Base-by-base conservation (phyloP, 2,797 vertebrate species). In the Austrolebias charrua region DNA sequence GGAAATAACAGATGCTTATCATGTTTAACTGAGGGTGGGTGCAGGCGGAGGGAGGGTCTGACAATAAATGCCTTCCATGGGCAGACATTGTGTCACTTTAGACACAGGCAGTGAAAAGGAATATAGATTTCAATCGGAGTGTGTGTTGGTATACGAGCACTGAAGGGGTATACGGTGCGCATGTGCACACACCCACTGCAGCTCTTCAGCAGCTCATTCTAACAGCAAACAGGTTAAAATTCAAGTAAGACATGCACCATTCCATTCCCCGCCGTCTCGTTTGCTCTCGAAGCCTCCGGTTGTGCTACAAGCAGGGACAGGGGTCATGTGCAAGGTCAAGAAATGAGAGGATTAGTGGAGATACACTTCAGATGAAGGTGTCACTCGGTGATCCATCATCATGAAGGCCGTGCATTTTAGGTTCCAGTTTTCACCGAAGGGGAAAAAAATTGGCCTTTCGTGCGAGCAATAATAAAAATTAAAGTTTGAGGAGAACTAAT, bases 1-100 rank as follows among this genome's bases (percentile, higher is more conserved):
- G 75, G 82, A 80, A 82, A 77, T 78, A 82, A 86, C 74, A 75
- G 89, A 84, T 82, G 87, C 86, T 91, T 92, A 89, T 90, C 74
- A 80, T 70, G 75, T 89, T 88, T 87, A 79, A 82, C 71, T 81
- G 82, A 73, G 65, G 69, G 62, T 61, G 40, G 79, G 18, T 38
- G 60, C 66, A 38, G 69, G 29, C 58, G 49, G 56, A 67, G 71
- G 6, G 64, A 45, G 74, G 74, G 76, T 66, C 57, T 48, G 69
- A 78, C 76, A 81, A 86, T 76, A 84, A 80, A 81, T 69, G 72
- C 74, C 69, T 61, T 82, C 55, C 84, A 79, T 48, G 65, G 73
- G 57, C 46, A 61, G 76, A 74, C 60, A 67, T 76, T 79, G 35
- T 38, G 35, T 38, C 35, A 38, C 35, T 38, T 52, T 73, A 69